phyloP scores from a whole-genome alignment of 1,140 invertebrate genomes.

The Armadillidium nasatum region DNA sequence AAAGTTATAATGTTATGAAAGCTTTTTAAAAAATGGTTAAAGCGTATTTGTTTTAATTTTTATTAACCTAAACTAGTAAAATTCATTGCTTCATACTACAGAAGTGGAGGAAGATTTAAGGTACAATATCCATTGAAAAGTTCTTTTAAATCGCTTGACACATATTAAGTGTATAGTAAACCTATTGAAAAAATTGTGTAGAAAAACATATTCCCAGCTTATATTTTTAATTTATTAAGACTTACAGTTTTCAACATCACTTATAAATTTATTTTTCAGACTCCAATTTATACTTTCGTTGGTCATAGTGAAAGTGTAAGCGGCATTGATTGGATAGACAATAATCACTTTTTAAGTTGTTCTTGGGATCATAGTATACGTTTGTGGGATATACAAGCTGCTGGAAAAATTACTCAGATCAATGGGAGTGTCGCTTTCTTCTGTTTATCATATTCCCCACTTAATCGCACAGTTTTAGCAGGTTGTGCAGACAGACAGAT shows the following conservation, averaged over 20 bases:
- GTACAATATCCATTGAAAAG: too few species aligned
- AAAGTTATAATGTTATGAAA: too few species aligned
- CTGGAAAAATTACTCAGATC: not conserved
- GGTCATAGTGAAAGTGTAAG: conserved; percentile 89
- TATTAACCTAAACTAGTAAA: too few species aligned
- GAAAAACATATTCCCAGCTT: too few species aligned
- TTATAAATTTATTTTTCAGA: conserved; percentile 17
- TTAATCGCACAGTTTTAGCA: not conserved
- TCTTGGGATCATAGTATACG: conserved; percentile 95
- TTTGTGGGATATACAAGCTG: conserved; percentile 84
- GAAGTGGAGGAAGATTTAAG: too few species aligned
- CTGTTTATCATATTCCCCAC: not conserved
- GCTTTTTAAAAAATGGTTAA: too few species aligned
- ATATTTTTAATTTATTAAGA: too few species aligned
- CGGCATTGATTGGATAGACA: conserved; percentile 73
- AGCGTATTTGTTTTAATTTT: too few species aligned
- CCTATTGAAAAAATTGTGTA: too few species aligned
- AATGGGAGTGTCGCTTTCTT: not conserved
- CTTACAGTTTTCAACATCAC: not conserved
- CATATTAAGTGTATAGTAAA: too few species aligned
- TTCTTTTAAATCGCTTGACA: too few species aligned
- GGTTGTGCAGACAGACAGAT: not conserved
- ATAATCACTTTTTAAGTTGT: conserved; percentile 67
- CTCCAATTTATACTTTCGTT: conserved; percentile 78
- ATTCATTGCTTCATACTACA: too few species aligned